Base-by-base conservation (phyloP, 2,113 vertebrate genomes). In the Halcyon malimbica region DNA sequence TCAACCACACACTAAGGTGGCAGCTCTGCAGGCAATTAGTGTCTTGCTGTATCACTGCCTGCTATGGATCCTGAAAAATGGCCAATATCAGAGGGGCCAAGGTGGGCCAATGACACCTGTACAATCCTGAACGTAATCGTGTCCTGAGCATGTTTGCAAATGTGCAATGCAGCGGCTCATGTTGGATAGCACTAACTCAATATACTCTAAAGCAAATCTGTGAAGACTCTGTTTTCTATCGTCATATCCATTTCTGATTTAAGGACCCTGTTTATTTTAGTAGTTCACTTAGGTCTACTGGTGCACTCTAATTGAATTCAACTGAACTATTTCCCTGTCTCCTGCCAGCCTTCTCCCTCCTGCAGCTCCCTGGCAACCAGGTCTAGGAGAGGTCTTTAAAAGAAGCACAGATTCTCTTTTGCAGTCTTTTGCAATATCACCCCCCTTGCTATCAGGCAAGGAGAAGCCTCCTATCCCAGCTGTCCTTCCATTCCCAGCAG, bases 271-370 rank as follows among this genome's bases (percentile, higher is more conserved):
- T 76, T 91, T 89, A 48, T 91, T 91, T 89, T 87, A 91, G 75
- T 82, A 79, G 39, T 57, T 89, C 59, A 29, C 57, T 91, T 91
- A 44, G 57, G 68, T 80, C 65, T 76, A 13, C 87, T 79, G 82
- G 57, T 83, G 81, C 64, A 44, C 25, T 85, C 24, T 87, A 87
- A 95, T 50, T 87, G 41, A 95, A 80, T 95, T 93, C 62, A 82
- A 48, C 50, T 31, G 48, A 75, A 73, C 78, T 81, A 78, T 51
- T 84, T 93, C 65, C 57, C 65, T 68, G 23, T 56, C 39, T 82
- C 57, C 81, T 84, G 82, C 78, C 82, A 94, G 62, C 67, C 62
- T 87, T 76, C 5, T 31, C 13, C 69, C 64, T 91, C 46, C 75
- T 0, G 0, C 65, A 68, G 77, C 60, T 82, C n/a, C 44, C 53